Evolutionary conservation across 1,140 invertebrate genomes (phyloP).

Genomic region (Drosophila burlai): DNA sequence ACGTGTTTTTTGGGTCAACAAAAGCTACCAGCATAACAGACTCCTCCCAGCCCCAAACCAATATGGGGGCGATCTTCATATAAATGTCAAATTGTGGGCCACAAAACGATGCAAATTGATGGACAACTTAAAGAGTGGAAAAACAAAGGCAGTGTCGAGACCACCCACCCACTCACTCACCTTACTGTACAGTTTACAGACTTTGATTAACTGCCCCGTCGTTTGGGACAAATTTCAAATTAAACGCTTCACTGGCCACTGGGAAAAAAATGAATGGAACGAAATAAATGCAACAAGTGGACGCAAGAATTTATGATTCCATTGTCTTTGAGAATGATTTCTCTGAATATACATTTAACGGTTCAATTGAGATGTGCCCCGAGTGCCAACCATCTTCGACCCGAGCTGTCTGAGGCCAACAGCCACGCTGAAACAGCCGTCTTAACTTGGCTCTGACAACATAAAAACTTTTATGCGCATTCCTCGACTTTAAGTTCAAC

Average conservation of each 20-base stretch:
- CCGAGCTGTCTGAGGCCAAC: slow-evolving; percentile 16
- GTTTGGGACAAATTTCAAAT: slow-evolving; percentile 69
- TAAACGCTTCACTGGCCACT: slow-evolving; percentile 70
- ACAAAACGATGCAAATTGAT: slow-evolving; percentile 57
- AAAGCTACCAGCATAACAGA: slow-evolving; percentile 46
- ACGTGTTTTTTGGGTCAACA: slow-evolving; percentile 65
- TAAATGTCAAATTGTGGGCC: slow-evolving; percentile 48
- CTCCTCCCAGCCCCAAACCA: not conserved
- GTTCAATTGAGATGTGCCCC: slow-evolving; percentile 54
- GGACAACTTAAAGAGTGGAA: slow-evolving; percentile 27
- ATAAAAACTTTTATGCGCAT: slow-evolving; percentile 81
- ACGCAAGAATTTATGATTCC: slow-evolving; percentile 49
- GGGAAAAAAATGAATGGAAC: slow-evolving; percentile 28
- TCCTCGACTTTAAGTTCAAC: slow-evolving; percentile 59
- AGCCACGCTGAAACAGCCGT: slow-evolving; percentile 13
- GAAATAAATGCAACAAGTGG: slow-evolving; percentile 28
- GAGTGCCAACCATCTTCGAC: slow-evolving; percentile 28
- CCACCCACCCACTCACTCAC: slow-evolving; percentile 62
- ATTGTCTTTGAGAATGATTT: slow-evolving; percentile 45
- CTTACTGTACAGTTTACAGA: slow-evolving; percentile 6
- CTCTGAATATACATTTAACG: slow-evolving; percentile 47
- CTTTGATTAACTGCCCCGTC: slow-evolving; percentile 59
- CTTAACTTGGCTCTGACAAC: slow-evolving; percentile 61
- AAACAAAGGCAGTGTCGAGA: slow-evolving; percentile 25
- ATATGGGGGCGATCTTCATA: slow-evolving; percentile 45